Evolutionary conservation across 30 jellyfish, hydroid and myxozoan species (phyloP).

Genomic region (Cassiopea xamachana): DNA sequence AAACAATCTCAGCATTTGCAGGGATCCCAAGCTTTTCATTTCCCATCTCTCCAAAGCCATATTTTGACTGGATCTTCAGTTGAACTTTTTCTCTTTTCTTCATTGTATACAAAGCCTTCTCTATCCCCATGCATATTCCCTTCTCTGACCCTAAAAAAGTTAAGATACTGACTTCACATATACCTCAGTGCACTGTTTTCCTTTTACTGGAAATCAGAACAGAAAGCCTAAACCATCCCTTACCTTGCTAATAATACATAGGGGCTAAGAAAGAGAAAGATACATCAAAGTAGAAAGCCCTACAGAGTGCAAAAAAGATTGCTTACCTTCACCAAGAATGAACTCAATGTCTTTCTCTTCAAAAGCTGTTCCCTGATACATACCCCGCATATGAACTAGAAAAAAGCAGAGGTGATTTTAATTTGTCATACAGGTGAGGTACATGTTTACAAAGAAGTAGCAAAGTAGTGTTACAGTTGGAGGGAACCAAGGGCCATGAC

Average conservation of each 20-base stretch:
- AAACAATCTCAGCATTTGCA: conserved; percentile 79
- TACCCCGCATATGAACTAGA: conserved; percentile 87
- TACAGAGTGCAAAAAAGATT: too few species aligned
- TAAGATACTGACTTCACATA: too few species aligned
- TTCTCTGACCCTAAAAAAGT: conserved; percentile 51
- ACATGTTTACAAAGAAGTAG: too few species aligned
- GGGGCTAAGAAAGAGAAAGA: too few species aligned
- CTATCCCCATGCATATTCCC: conserved; percentile 83
- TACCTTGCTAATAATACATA: too few species aligned
- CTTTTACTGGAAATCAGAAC: too few species aligned
- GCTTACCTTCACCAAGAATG: conserved; percentile 85
- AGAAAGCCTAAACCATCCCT: too few species aligned
- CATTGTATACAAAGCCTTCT: conserved; percentile 87
- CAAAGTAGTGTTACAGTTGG: too few species aligned
- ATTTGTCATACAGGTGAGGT: not conserved
- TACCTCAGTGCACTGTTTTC: too few species aligned
- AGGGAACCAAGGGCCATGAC: too few species aligned
- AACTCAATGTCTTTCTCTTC: conserved; percentile 91
- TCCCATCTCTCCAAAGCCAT: conserved; percentile 82
- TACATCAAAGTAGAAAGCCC: too few species aligned
- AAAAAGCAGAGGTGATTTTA: not conserved
- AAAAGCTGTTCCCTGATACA: conserved; percentile 70
- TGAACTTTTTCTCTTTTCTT: conserved; percentile 81
- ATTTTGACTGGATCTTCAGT: conserved; percentile 53
- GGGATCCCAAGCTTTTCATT: conserved; percentile 83